phyloP scores from a whole-genome alignment of 2,888 invertebrate species.

The Apotomis betuletana region DNA sequence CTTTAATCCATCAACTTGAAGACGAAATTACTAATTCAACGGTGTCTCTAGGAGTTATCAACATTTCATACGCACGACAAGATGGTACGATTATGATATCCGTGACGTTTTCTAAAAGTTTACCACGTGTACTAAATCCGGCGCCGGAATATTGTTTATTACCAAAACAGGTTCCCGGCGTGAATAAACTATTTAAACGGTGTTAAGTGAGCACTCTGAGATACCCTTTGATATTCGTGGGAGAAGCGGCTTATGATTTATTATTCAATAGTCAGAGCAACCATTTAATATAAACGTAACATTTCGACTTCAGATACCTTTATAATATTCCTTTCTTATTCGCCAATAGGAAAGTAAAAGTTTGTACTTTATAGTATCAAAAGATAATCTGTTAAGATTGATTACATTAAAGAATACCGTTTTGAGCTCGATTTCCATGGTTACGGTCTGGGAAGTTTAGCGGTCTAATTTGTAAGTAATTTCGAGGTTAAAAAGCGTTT shows the following conservation, averaged over 20 bases:
- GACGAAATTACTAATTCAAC: neutral
- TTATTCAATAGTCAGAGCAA: slow-evolving; percentile 63
- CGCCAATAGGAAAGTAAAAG: neutral
- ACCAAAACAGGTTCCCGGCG: slow-evolving; percentile 39
- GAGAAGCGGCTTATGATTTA: slow-evolving; percentile 66
- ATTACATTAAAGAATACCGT: neutral
- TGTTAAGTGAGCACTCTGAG: slow-evolving; percentile 69
- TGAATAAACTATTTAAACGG: slow-evolving; percentile 58
- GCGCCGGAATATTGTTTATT: slow-evolving; percentile 35
- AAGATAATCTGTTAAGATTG: neutral
- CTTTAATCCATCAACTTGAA: slow-evolving; percentile 22
- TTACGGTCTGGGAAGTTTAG: slow-evolving; percentile 47
- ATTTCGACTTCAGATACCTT: slow-evolving; percentile 13
- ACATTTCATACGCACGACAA: slow-evolving; percentile 32
- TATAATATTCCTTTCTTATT: slow-evolving; percentile 3
- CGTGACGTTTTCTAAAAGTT: slow-evolving; percentile 35
- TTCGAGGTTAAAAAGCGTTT: slow-evolving; percentile 52
- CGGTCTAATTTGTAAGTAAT: slow-evolving; percentile 52
- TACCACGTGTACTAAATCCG: slow-evolving; percentile 29
- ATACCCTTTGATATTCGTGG: slow-evolving; percentile 68
- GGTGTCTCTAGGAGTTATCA: slow-evolving; percentile 28
- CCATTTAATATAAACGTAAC: slow-evolving; percentile 49
- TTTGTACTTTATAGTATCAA: neutral
- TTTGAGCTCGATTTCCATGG: slow-evolving; percentile 30
- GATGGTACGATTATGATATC: slow-evolving; percentile 36